phyloP scores from a whole-genome alignment of 2,888 invertebrate species.

The Tineola bisselliella region DNA sequence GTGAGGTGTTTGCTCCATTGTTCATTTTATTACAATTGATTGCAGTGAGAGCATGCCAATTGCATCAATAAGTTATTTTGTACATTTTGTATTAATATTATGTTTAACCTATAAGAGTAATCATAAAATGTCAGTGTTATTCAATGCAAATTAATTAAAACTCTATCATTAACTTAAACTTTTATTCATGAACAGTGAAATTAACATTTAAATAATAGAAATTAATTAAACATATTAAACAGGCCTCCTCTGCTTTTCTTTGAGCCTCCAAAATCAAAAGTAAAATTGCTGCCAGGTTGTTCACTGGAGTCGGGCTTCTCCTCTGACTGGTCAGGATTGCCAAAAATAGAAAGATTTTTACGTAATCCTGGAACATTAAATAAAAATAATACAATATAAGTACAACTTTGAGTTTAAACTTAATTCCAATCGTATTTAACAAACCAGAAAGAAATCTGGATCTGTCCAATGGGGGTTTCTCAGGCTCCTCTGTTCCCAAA shows the following conservation, averaged over 20 bases:
- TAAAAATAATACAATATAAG: neutral
- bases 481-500: conserved; percentile 22
- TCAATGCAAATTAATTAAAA: too few relatives aligned
- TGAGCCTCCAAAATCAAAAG: conserved; percentile 46
- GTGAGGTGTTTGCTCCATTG: conserved; percentile 91
- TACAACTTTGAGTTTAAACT: neutral
- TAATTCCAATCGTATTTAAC: neutral
- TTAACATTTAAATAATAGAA: neutral
- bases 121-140: too few relatives aligned
- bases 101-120: neutral
- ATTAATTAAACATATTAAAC: neutral
- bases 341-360: conserved; percentile 48
- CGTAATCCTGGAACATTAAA: conserved; percentile 33
- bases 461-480: conserved; percentile 31
- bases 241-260: conserved; percentile 42
- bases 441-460: neutral
- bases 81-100: neutral
- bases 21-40: conserved; percentile 90
- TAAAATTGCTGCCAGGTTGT: conserved; percentile 34
- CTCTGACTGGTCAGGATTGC: conserved; percentile 21
- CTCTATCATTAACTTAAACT: too few relatives aligned
- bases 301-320: conserved; percentile 27
- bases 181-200: too few relatives aligned
- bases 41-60: conserved; percentile 91
- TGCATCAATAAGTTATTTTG: conserved; percentile 63